Evolutionary conservation across 2,797 vertebrate genomes (phyloP).

Genomic region (Sphenodon punctatus): DNA sequence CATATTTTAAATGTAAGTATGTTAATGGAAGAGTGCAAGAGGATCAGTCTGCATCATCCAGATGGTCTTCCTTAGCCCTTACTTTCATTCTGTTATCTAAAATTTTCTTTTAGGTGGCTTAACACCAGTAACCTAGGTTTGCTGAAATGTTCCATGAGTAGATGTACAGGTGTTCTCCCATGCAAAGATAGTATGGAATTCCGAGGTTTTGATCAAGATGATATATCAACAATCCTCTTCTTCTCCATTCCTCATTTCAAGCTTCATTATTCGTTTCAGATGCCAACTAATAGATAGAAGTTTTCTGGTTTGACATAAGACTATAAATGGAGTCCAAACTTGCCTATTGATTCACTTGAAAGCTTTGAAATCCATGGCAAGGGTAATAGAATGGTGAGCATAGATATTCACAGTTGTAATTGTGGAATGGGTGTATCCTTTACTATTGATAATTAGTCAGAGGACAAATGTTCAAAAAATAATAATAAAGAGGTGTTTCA

Average conservation of each 20-base stretch:
- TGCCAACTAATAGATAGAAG: accelerated
- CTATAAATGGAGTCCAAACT: neutral
- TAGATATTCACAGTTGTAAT: neutral
- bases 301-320: neutral
- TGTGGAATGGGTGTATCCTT: neutral
- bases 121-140: neutral
- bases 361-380: neutral
- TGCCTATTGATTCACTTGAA: neutral
- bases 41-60: neutral
- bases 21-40: neutral
- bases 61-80: neutral
- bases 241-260: accelerated
- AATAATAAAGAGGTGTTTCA: too few species aligned
- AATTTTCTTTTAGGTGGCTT: neutral
- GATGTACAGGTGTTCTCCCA: neutral
- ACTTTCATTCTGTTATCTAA: neutral
- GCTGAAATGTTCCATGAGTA: neutral
- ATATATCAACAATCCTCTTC: too few species aligned
- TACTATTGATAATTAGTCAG: neutral
- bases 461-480: neutral
- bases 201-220: neutral
- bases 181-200: neutral
- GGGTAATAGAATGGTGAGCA: neutral
- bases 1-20: neutral
- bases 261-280: neutral